Percentiles rank a stretch among this genome's conserved stretches.
phyloP scores from a whole-genome alignment of 1,140 invertebrate species.

The Bemisia tabaci region DNA sequence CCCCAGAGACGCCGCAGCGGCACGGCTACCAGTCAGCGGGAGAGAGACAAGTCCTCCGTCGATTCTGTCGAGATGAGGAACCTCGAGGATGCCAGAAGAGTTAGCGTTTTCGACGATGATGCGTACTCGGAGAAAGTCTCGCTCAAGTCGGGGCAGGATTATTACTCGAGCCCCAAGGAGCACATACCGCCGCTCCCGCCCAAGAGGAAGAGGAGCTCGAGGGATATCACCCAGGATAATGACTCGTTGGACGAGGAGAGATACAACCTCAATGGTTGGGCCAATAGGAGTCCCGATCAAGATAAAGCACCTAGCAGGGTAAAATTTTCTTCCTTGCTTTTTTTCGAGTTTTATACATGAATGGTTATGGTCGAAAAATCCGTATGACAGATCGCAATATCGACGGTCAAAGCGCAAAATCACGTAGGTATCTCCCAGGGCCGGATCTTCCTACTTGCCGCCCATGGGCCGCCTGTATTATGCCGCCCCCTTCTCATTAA shows the following conservation, averaged over 20 bases:
- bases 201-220: constrained; percentile 12
- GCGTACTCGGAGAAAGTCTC: constrained; percentile 10
- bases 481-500: no score
- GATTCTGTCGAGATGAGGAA: not conserved
- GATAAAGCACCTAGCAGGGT: no score
- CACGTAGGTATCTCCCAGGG: no score
- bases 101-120: not conserved
- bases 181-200: constrained; percentile 18
- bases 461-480: no score
- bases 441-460: no score
- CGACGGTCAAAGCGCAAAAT: no score
- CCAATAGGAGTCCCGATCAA: no score
- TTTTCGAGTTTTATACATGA: no score
- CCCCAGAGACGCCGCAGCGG: not conserved
- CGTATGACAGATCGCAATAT: no score
- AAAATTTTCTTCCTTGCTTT: no score
- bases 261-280: constrained; percentile 18
- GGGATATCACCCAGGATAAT: constrained; percentile 6
- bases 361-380: no score
- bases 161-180: constrained; percentile 9
- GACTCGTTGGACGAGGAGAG: constrained; percentile 9
- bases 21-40: not conserved
- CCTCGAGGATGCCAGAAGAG: not conserved
- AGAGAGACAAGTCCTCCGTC: not conserved
- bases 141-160: constrained; percentile 5